Percentiles rank a stretch among this genome's conserved stretches.
Evolutionary conservation across 92 coral and sea anemone genomes (phyloP).

Genomic region (Pocillopora grandis): DNA sequence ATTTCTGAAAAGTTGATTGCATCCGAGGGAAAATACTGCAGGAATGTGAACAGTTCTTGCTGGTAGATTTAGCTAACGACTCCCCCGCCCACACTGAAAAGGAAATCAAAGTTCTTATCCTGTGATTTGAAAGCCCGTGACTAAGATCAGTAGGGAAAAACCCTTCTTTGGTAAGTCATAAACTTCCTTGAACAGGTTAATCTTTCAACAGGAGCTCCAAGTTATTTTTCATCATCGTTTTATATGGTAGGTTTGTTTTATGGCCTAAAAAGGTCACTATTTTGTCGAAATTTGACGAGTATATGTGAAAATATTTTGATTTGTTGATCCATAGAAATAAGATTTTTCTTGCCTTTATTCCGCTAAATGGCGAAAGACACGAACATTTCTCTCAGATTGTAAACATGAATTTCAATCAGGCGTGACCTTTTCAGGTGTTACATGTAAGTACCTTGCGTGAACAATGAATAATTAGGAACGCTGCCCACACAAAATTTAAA

Average conservation of each 20-base stretch:
- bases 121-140: conserved; percentile 4
- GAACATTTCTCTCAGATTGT: no score
- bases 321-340: no score
- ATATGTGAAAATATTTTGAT: no score
- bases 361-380: no score
- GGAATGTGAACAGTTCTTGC: background rate
- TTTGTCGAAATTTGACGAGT: background rate
- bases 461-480: no score
- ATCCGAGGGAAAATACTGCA: background rate
- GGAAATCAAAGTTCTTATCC: conserved; percentile 10
- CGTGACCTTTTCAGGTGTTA: no score
- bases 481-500: no score
- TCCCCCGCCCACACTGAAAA: conserved; percentile 19
- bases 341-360: no score
- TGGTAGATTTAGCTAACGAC: background rate
- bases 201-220: background rate
- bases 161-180: conserved; percentile 21
- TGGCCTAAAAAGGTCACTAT: conserved; percentile 4
- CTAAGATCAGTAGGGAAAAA: conserved; percentile 16
- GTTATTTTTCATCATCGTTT: background rate
- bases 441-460: no score
- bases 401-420: no score
- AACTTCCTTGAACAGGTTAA: background rate
- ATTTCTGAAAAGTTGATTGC: background rate
- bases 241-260: background rate